A percentile compares a stretch with the other conserved stretches of the same genome.
Evolutionary conservation across 1,140 invertebrate species (phyloP).

Genomic region (Tyrophagus putrescentiae): DNA sequence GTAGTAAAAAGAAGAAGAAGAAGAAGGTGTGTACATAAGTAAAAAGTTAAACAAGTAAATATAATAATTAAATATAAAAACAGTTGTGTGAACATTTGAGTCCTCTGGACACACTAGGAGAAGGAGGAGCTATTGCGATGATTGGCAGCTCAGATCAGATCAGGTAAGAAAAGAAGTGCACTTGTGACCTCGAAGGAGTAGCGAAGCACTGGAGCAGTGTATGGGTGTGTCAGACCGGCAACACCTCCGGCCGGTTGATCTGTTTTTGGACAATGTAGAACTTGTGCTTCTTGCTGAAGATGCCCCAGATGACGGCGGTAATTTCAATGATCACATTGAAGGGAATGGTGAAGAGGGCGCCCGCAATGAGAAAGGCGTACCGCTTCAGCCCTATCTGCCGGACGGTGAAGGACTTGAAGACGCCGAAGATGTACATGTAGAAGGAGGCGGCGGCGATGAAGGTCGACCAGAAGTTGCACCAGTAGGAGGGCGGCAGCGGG

Average conservation of each 20-base stretch:
- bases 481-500: slow-evolving; percentile 62
- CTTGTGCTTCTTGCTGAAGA: slow-evolving; percentile 78
- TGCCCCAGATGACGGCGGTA: slow-evolving; percentile 77
- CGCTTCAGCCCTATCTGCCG: slow-evolving; percentile 62
- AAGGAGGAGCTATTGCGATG: too few relatives aligned
- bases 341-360: slow-evolving; percentile 72
- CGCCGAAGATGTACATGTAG: slow-evolving; percentile 91
- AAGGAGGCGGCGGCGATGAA: slow-evolving; percentile 79
- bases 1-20: too few relatives aligned
- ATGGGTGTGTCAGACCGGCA: background rate
- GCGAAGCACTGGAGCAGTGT: too few relatives aligned
- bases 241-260: slow-evolving; percentile 32
- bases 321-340: slow-evolving; percentile 86
- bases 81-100: too few relatives aligned
- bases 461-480: slow-evolving; percentile 57
- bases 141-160: too few relatives aligned
- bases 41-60: too few relatives aligned
- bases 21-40: too few relatives aligned
- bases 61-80: too few relatives aligned
- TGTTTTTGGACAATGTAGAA: slow-evolving; percentile 79
- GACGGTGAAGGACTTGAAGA: slow-evolving; percentile 80
- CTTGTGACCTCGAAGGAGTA: too few relatives aligned
- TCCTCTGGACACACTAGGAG: too few relatives aligned
- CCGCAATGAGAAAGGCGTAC: slow-evolving; percentile 62
- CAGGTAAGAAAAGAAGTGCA: too few relatives aligned